Percentiles rank a stretch among this genome's conserved stretches.
Evolutionary conservation across 2,888 invertebrate species (phyloP).

Genomic region (Acronicta aceris): DNA sequence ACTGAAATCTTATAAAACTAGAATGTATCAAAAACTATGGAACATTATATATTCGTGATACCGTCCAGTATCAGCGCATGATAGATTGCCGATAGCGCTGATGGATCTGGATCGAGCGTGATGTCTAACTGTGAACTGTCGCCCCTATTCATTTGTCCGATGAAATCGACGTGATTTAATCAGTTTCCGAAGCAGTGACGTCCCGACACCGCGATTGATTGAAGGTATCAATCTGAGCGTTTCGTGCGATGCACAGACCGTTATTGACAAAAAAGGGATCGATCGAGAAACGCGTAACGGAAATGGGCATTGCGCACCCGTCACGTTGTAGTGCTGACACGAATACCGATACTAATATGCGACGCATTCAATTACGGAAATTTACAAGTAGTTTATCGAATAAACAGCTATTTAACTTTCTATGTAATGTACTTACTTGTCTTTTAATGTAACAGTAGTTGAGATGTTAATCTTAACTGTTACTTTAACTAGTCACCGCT

Average conservation of each 20-base stretch:
- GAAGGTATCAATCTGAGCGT: conserved; percentile 86
- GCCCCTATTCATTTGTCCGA: conserved; percentile 79
- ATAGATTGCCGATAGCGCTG: conserved; percentile 67
- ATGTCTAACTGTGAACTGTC: conserved; percentile 78
- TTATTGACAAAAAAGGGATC: conserved; percentile 87
- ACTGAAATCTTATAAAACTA: conserved; percentile 28
- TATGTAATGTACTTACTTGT: conserved; percentile 41
- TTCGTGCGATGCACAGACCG: conserved; percentile 85
- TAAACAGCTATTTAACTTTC: conserved; percentile 52
- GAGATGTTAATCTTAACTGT: conserved; percentile 52
- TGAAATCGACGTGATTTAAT: conserved; percentile 87
- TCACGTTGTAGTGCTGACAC: conserved; percentile 82
- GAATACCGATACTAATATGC: conserved; percentile 82
- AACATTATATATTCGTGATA: conserved; percentile 44
- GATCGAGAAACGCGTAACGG: conserved; percentile 85
- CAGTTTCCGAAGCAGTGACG: conserved; percentile 80
- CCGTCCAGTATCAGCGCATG: conserved; percentile 54
- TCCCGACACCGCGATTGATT: conserved; percentile 82
- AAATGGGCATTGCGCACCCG: conserved; percentile 82
- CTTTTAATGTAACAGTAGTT: conserved; percentile 45
- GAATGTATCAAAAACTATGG: conserved; percentile 37
- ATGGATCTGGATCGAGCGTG: conserved; percentile 80
- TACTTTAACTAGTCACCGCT: conserved; percentile 38
- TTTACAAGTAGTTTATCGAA: conserved; percentile 49
- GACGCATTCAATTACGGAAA: conserved; percentile 78